These are phyloP conservation scores for Mesembrinibis cayennensis DNA, from an alignment of 2,113 vertebrate genomes.

Conservation along the genomic window DNA sequence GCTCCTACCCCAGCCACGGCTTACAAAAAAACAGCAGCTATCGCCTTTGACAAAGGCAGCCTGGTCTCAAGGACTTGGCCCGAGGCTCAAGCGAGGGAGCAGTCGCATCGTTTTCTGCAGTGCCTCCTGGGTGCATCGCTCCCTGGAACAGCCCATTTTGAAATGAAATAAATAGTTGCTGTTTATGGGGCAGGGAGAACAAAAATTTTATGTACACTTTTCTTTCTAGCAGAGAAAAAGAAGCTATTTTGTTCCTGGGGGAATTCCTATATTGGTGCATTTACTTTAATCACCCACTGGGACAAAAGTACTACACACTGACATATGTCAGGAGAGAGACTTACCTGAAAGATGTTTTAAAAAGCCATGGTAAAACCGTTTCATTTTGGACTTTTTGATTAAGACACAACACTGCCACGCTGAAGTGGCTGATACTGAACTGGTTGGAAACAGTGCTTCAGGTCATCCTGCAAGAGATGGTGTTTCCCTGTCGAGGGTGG, in stretches of 20 bases:
- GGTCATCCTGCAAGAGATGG: background rate
- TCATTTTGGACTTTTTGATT: background rate
- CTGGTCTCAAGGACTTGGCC: background rate
- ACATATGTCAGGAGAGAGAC: background rate
- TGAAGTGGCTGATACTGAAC: background rate
- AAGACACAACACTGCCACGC: background rate
- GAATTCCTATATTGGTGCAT: background rate
- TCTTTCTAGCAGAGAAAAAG: background rate
- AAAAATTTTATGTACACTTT: background rate
- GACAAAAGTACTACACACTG: background rate
- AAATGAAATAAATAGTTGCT: background rate
- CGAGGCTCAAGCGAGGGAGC: background rate
- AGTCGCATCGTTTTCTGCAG: background rate
- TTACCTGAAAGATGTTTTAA: background rate
- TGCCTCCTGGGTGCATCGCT: background rate
- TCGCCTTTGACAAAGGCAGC: background rate
- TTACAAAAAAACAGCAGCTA: background rate
- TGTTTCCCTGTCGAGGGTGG: accelerated
- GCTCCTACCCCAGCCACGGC: background rate
- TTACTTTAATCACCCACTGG: background rate
- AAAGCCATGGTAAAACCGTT: background rate
- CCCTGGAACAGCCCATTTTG: background rate
- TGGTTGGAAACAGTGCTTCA: background rate
- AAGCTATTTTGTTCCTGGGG: accelerated
- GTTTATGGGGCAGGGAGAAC: background rate